Conservation (phyloP, 2,888 invertebrate species). For the Liodrosophila aerea region DNA sequence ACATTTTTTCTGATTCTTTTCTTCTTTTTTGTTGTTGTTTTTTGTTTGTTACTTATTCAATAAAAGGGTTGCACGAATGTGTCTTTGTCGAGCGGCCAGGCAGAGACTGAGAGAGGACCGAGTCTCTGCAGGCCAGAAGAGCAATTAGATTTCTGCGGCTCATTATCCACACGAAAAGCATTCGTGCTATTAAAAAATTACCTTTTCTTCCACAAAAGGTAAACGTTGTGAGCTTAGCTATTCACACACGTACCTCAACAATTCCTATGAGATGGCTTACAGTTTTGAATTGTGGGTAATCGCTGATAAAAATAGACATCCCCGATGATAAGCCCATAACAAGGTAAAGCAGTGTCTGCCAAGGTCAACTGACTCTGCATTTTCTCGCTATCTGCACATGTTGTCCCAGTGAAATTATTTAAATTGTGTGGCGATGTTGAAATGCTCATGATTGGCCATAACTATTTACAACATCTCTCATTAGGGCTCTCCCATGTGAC, state of each 20-base stretch:
- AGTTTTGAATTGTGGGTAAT: constrained; percentile 9
- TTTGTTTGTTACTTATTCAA: constrained; percentile 23
- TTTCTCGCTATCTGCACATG: too few species aligned
- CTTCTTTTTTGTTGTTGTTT: not conserved
- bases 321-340: too few species aligned
- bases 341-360: too few species aligned
- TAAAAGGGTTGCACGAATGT: constrained; percentile 56
- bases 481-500: constrained; percentile 8
- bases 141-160: constrained; percentile 56
- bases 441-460: not conserved
- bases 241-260: constrained; percentile 8
- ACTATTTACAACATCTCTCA: not conserved
- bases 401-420: not conserved
- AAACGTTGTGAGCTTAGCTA: constrained; percentile 34
- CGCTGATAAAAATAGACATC: too few species aligned
- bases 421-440: not conserved
- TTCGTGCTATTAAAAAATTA: constrained; percentile 42
- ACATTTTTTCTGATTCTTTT: constrained; percentile 16
- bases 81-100: constrained; percentile 11
- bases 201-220: constrained; percentile 22
- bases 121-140: constrained; percentile 2
- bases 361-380: too few species aligned
- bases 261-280: constrained; percentile 4
- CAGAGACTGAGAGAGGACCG: not conserved
- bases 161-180: constrained; percentile 51